Percentiles rank a stretch among this genome's conserved stretches.
Evolutionary conservation across 1,140 invertebrate genomes (phyloP).

Genomic region (Lasioglossum baleicum): DNA sequence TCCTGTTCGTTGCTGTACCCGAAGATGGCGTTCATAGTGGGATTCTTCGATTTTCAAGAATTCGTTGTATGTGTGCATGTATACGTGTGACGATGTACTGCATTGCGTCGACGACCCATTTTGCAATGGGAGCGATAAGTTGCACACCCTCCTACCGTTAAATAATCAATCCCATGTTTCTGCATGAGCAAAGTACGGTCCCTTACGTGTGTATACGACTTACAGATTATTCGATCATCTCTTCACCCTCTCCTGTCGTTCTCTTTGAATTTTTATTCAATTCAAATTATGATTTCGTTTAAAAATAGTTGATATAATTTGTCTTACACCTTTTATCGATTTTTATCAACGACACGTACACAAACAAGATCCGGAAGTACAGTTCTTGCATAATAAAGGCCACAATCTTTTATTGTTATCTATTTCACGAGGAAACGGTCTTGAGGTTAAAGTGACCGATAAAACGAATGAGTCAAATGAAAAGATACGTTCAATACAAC

Average conservation of each 20-base stretch:
- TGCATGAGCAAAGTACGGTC: background rate
- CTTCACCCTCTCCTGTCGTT: background rate
- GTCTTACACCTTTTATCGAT: too few relatives aligned
- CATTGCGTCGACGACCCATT: conserved; percentile 75
- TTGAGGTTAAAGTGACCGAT: background rate
- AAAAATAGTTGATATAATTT: background rate
- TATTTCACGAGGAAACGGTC: conserved; percentile 1
- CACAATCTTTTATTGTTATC: background rate
- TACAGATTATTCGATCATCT: background rate
- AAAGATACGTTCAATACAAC: too few relatives aligned
- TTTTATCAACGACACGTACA: background rate
- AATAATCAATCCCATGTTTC: conserved; percentile 67
- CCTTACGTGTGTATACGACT: background rate
- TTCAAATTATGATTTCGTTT: background rate
- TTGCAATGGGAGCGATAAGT: conserved; percentile 67
- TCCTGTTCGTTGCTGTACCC: conserved; percentile 10
- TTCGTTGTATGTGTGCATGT: conserved; percentile 21
- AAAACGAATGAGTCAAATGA: background rate
- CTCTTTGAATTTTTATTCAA: background rate
- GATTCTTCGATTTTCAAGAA: conserved; percentile 65
- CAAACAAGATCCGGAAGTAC: background rate
- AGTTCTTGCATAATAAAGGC: background rate
- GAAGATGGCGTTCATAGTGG: conserved; percentile 56
- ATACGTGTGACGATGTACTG: conserved; percentile 57
- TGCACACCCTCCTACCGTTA: conserved; percentile 57